Base-by-base conservation (phyloP, 2,797 vertebrate genomes). In the Orientallactaga sibirica region DNA sequence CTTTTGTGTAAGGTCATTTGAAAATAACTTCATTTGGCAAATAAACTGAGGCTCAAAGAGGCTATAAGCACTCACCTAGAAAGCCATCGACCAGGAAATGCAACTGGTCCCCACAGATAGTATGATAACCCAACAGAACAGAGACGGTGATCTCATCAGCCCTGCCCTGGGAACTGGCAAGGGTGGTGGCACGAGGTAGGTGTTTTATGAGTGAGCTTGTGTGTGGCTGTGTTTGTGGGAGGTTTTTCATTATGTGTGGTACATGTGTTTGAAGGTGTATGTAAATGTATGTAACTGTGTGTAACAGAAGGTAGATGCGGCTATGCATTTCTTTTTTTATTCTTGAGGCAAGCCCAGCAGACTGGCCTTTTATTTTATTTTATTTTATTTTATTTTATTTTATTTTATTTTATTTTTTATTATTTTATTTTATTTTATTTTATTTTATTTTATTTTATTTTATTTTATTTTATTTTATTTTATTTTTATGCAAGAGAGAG, bases 241-340 rank as follows among this genome's bases (percentile, higher is more conserved):
- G 43, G 73, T n/a, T 80, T 29, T 77, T 18, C 20, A 16, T 41
- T 27, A 4, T 27, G 2, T 29, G 33, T 22, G 5, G n/a, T 37
- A 3, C 22, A 1, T n/a, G 33, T 81, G 27, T 20, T 52, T 64
- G 15, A 27, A 29, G 24, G 22, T 75, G 37, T 58, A 37, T 58
- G 2, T 11, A 20, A 4, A 0, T 22, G 9, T 11, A 0, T 0
- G 16, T 29, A 55, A 7, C 2, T 25, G 0, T 41, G 7, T 11
- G 12, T 80, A 25, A 76, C 25, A 37, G 25, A 16, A 29, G 3
- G 1, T 25, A 22, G 37, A 3, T 3, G 0, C 16, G 73, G 25
- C 58, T 48, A 19, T 19, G 24, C 16, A 11, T 25, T 11, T 48
- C 48, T 48, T 48, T 48, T 48, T 48, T 10, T 48, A 7, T 10